Evolutionary conservation across 2,888 invertebrate genomes (phyloP).

Genomic region (Craniophora ligustri): DNA sequence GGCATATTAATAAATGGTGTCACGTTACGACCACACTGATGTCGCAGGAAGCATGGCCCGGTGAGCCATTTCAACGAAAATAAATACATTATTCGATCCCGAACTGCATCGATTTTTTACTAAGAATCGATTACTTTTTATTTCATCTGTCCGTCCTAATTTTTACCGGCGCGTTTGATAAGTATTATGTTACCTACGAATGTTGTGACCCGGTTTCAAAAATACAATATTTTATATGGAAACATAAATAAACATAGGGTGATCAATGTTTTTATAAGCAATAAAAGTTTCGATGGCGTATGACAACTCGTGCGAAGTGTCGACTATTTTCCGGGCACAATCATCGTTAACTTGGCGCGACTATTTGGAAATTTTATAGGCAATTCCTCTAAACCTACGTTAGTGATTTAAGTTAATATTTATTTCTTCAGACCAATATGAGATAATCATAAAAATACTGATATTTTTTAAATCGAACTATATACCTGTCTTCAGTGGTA

Average conservation of each 20-base stretch:
- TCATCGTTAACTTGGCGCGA: constrained; percentile 72
- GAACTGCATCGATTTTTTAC: constrained; percentile 74
- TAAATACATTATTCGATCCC: constrained; percentile 76
- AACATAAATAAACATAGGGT: constrained; percentile 61
- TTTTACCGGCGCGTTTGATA: constrained; percentile 55
- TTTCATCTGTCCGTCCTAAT: constrained; percentile 70
- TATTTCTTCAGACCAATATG: not conserved
- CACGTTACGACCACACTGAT: constrained; percentile 85
- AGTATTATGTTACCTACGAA: constrained; percentile 64
- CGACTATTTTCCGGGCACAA: constrained; percentile 66
- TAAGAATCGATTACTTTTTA: constrained; percentile 71
- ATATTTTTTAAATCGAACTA: too few relatives aligned
- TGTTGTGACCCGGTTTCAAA: constrained; percentile 63
- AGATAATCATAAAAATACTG: not conserved
- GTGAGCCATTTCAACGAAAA: constrained; percentile 82
- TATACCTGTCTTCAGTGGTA: too few relatives aligned
- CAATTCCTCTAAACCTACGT: constrained; percentile 33
- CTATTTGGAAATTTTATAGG: constrained; percentile 56
- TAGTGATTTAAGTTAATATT: constrained; percentile 18
- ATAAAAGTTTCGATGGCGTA: constrained; percentile 67
- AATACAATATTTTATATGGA: constrained; percentile 61
- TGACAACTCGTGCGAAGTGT: constrained; percentile 60
- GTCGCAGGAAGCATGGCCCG: constrained; percentile 87
- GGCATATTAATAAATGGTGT: constrained; percentile 86
- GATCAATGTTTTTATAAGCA: constrained; percentile 68